Percentiles rank a stretch among this genome's conserved stretches.
These are phyloP conservation scores for Meandrusa payeni DNA, from an alignment of 2,888 invertebrate genomes.

Conservation along the genomic window DNA sequence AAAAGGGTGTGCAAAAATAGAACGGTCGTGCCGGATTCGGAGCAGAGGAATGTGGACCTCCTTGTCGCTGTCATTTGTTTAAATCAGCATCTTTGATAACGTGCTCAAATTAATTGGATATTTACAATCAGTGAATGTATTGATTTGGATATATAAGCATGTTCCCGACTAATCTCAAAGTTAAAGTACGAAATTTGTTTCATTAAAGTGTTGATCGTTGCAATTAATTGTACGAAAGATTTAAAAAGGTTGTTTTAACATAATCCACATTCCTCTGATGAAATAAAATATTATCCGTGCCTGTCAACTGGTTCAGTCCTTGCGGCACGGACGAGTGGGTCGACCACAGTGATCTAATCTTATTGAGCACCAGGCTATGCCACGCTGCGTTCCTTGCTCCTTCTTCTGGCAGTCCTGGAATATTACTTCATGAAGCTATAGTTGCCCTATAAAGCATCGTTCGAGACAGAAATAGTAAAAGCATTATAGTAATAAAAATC, in stretches of 20 bases:
- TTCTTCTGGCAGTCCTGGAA: slow-evolving; percentile 69
- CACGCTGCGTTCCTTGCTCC: slow-evolving; percentile 79
- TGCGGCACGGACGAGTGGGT: slow-evolving; percentile 87
- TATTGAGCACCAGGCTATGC: slow-evolving; percentile 91
- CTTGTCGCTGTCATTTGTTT: slow-evolving; percentile 41
- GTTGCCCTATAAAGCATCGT: background rate
- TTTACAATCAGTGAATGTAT: too few relatives aligned
- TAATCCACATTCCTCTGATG: slow-evolving; percentile 52
- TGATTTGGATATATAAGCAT: too few relatives aligned
- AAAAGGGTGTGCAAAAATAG: slow-evolving; percentile 70
- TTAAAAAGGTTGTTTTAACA: slow-evolving; percentile 1
- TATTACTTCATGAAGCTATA: slow-evolving; percentile 27
- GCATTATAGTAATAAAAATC: background rate
- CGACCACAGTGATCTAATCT: slow-evolving; percentile 94
- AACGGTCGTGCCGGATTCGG: slow-evolving; percentile 51
- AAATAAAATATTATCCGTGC: slow-evolving; percentile 55
- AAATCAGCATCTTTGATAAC: slow-evolving; percentile 20
- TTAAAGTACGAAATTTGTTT: too few relatives aligned
- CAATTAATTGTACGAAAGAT: too few relatives aligned
- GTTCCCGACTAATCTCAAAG: too few relatives aligned
- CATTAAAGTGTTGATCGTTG: too few relatives aligned
- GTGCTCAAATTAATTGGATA: slow-evolving; percentile 1
- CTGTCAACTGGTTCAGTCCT: slow-evolving; percentile 91
- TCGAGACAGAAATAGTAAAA: slow-evolving; percentile 3
- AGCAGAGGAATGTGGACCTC: slow-evolving; percentile 64